These are phyloP conservation scores for Oryzias celebensis DNA, from an alignment of 2,113 vertebrate species.

Conservation along the genomic window DNA sequence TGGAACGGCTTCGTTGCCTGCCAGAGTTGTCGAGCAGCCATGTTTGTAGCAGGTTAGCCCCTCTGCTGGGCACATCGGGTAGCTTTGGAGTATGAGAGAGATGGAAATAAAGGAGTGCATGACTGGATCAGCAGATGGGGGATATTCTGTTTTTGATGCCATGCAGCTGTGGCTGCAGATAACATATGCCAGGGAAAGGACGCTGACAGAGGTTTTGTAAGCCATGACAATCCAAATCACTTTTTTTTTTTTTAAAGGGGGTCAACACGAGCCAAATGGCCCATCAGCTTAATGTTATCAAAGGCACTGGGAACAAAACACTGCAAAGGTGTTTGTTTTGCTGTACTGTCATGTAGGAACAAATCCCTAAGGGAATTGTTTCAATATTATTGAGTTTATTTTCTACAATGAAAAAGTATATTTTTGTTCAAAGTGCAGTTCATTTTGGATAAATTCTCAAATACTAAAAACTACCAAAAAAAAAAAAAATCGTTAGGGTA, in stretches of 20 bases:
- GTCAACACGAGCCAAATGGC: slow-evolving; percentile 51
- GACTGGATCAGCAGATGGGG: slow-evolving; percentile 65
- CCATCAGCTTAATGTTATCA: slow-evolving; percentile 50
- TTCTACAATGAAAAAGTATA: no score
- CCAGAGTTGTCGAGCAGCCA: slow-evolving; percentile 52
- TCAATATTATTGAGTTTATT: no score
- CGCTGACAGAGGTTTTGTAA: slow-evolving; percentile 52
- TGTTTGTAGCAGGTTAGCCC: slow-evolving; percentile 57
- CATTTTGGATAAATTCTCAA: no score
- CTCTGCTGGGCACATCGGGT: slow-evolving; percentile 54
- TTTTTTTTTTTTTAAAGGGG: slow-evolving; percentile 33
- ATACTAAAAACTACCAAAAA: no score
- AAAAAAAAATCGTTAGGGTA: no score
- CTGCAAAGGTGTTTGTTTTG: slow-evolving; percentile 51
- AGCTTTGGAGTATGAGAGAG: slow-evolving; percentile 54
- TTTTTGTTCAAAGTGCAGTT: no score
- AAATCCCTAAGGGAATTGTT: no score
- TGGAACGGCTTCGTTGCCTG: slow-evolving; percentile 33
- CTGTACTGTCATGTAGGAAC: slow-evolving; percentile 18
- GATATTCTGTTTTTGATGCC: slow-evolving; percentile 58
- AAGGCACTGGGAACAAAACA: slow-evolving; percentile 52
- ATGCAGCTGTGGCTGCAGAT: slow-evolving; percentile 68
- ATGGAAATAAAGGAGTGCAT: slow-evolving; percentile 58
- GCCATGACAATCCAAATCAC: slow-evolving; percentile 56
- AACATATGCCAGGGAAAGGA: slow-evolving; percentile 60